Percentiles rank a stretch among this genome's conserved stretches.
phyloP scores from a whole-genome alignment of 2,797 vertebrate species.

The Gymnothorax reevesii region DNA sequence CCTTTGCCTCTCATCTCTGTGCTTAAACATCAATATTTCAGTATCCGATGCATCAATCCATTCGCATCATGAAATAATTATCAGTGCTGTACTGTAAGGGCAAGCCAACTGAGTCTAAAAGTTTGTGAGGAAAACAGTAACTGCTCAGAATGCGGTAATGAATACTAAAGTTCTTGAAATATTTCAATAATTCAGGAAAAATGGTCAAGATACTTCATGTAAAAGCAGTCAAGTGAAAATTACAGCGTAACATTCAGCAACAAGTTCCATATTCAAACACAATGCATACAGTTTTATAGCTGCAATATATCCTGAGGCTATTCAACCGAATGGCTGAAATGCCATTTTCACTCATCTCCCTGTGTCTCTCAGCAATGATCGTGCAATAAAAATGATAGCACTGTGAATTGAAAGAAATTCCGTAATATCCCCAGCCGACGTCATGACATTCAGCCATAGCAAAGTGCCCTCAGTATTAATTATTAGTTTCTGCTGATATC shows the following conservation, averaged over 20 bases:
- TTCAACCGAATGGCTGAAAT: background rate
- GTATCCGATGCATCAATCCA: background rate
- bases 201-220: background rate
- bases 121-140: constrained; percentile 9
- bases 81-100: background rate
- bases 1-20: background rate
- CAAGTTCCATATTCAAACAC: background rate
- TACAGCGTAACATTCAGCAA: background rate
- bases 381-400: constrained; percentile 12
- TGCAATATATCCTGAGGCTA: background rate
- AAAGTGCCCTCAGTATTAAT: background rate
- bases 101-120: background rate
- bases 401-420: constrained; percentile 8
- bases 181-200: background rate
- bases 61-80: background rate
- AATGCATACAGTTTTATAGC: background rate
- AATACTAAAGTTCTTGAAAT: background rate
- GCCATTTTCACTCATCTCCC: background rate
- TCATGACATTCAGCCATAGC: constrained; percentile 7
- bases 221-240: background rate
- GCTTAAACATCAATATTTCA: constrained; percentile 8
- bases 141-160: background rate
- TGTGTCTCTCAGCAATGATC: constrained; percentile 4
- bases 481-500: constrained; percentile 8
- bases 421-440: background rate